Percentiles rank a stretch among this genome's conserved stretches.
phyloP scores from a whole-genome alignment of 2,113 vertebrate genomes.

The Melanerpes formicivorus region DNA sequence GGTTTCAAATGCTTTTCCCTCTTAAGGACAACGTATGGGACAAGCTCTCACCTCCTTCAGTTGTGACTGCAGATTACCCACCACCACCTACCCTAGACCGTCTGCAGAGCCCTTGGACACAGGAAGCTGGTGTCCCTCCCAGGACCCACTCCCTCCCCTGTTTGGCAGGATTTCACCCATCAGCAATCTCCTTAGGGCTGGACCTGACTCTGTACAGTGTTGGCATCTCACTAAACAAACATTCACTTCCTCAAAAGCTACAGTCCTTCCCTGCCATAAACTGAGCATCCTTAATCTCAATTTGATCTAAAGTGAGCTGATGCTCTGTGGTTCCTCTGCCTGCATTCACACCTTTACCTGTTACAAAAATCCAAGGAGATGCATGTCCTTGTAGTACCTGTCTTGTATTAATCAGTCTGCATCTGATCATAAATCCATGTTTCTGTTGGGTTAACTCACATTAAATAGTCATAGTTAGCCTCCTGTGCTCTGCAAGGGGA shows the following conservation, averaged over 20 bases:
- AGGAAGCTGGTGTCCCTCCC: not conserved
- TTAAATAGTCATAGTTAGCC: not conserved
- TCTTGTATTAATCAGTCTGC: not conserved
- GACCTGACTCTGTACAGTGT: not conserved
- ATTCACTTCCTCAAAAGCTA: not conserved
- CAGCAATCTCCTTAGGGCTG: not conserved
- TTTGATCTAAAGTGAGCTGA: not conserved
- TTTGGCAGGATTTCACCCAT: not conserved
- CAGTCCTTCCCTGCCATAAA: not conserved
- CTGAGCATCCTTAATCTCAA: not conserved
- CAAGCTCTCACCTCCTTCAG: not conserved
- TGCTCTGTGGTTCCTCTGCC: constrained; percentile 5
- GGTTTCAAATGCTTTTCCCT: not conserved
- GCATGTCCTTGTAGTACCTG: not conserved
- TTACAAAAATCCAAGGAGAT: constrained; percentile 43
- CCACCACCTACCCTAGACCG: fast-evolving
- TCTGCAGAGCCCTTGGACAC: not conserved
- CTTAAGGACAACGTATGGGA: not conserved
- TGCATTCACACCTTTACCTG: not conserved
- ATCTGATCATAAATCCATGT: not conserved
- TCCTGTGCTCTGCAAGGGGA: not conserved
- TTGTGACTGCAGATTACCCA: fast-evolving
- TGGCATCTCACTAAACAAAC: not conserved
- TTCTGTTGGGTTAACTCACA: not conserved
- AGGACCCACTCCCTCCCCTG: not conserved